Percentiles rank a stretch among this genome's conserved stretches.
phyloP scores from a whole-genome alignment of 2,113 vertebrate species.

The Nipponia nippon region DNA sequence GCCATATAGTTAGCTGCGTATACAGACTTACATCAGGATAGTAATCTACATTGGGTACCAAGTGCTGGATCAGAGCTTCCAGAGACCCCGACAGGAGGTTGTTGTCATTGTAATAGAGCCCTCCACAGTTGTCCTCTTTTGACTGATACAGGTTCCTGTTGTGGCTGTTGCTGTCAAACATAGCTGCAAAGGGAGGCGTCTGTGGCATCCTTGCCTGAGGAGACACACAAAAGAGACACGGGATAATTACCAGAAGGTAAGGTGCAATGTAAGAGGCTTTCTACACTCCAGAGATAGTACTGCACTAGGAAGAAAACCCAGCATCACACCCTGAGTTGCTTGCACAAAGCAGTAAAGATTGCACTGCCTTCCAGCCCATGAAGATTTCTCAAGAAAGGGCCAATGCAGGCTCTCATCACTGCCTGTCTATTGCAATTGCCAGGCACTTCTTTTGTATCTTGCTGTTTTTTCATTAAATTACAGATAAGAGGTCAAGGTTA shows the following conservation, averaged over 20 bases:
- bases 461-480: not conserved
- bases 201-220: conserved; percentile 89
- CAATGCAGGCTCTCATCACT: not conserved
- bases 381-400: not conserved
- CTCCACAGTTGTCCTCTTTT: conserved; percentile 80
- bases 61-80: conserved; percentile 91
- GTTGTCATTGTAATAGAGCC: conserved; percentile 88
- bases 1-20: not conserved
- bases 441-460: not conserved
- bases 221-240: not conserved
- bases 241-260: not conserved
- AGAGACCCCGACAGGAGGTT: conserved; percentile 89
- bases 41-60: conserved; percentile 89
- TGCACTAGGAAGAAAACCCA: not conserved
- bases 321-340: not conserved
- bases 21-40: conserved; percentile 88
- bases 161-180: conserved; percentile 84
- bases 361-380: not conserved
- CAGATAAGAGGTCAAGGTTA: not conserved
- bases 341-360: not conserved
- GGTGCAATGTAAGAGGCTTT: not conserved
- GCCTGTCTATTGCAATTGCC: too few relatives aligned
- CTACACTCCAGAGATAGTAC: not conserved
- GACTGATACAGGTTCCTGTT: conserved; percentile 86
- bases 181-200: conserved; percentile 83